Evolutionary conservation across 2,888 invertebrate species (phyloP), one percentile per base, ranked within the genome.

Genomic region (Lepidochitona cinerea): DNA sequence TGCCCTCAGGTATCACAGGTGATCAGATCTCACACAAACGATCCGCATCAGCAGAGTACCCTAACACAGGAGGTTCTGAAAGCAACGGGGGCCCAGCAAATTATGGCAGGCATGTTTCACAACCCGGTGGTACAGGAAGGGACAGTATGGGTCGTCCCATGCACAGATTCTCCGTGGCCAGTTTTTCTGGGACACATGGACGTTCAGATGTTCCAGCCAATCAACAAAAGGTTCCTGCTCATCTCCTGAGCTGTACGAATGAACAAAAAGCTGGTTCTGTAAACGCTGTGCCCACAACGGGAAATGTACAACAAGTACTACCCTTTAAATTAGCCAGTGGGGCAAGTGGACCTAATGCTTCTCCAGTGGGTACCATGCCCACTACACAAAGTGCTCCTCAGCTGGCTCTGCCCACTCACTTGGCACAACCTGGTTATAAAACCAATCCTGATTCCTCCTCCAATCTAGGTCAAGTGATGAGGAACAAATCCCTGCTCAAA

Each of bases 161-260:
- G 26, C 64, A 64, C 33, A 23, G 64, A 14, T 64, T 32, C 64
- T 66, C 66, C 37, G 37, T 66, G 66, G 37, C 66, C 66, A 66
- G 66, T 35, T 66, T 66, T 5, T 37, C 36, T 5, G 66, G 66
- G 18, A 29, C 37, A 35, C 35, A 54, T 35, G 49, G 37, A 2
- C 29, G 35, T n/a, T 18, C 33, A 18, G 37, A 54, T 29, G 36
- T 37, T 1, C 32, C 70, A 26, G 68, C 72, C 35, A 66, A 73
- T 65, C 79, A 80, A 65, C 71, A 77, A 32, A 74, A 71, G 5
- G 92, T 95, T 74, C 95, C 95, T 0, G 90, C 94, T 53, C 94
- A 95, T 91, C 90, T 96, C 76, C 93, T 95, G 75, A 95, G 95
- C 89, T 94, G 95, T 64, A 94, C 94, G 67, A 95, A 95, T 91